Conservation (phyloP, 2,888 invertebrate genomes). For the Epinotia demarniana region DNA sequence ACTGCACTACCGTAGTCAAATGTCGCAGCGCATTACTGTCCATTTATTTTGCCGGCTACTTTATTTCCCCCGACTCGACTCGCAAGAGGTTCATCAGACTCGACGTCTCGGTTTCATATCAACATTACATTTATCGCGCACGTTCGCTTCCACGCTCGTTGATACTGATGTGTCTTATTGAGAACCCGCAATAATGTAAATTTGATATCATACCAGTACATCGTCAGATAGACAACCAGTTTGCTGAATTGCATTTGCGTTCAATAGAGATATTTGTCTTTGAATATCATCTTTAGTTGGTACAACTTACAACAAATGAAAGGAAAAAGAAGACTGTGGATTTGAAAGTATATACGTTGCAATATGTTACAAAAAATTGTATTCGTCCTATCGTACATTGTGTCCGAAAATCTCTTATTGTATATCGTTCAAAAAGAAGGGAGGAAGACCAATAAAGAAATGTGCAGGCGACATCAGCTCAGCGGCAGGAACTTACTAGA, state of each 20-base stretch:
- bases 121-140: neutral
- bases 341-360: too few relatives aligned
- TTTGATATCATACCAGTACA: slow-evolving; percentile 1
- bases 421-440: too few relatives aligned
- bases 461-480: too few relatives aligned
- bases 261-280: slow-evolving; percentile 10
- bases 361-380: too few relatives aligned
- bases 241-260: slow-evolving; percentile 23
- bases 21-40: slow-evolving; percentile 33
- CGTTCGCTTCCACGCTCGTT: neutral
- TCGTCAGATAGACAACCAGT: neutral
- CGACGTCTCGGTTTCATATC: neutral
- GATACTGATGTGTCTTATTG: neutral
- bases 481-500: too few relatives aligned
- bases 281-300: slow-evolving; percentile 5
- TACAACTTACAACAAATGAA: neutral
- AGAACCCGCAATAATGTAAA: neutral
- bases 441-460: too few relatives aligned
- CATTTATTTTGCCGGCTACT: slow-evolving; percentile 31
- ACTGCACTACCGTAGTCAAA: slow-evolving; percentile 35
- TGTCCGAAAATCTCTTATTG: too few relatives aligned
- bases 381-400: too few relatives aligned
- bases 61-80: slow-evolving; percentile 25
- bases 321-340: neutral
- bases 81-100: neutral